phyloP scores from a whole-genome alignment of 2,797 vertebrate species.

The Tadarida brasiliensis region DNA sequence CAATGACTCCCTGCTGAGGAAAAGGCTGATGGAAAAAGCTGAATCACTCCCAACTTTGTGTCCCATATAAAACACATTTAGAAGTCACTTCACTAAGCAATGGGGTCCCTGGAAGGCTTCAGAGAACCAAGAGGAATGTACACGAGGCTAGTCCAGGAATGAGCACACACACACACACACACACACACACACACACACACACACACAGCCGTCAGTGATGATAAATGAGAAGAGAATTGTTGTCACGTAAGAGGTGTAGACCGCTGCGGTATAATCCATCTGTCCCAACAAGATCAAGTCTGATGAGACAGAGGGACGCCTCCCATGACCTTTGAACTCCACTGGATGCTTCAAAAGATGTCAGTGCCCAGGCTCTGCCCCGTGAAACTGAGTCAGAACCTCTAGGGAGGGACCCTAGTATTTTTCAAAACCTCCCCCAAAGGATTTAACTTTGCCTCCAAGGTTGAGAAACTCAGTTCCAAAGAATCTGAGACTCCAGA shows the following conservation, averaged over 20 bases:
- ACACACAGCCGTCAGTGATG: fast-evolving
- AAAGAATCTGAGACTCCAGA: not conserved
- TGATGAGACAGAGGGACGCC: not conserved
- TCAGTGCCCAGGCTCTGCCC: not conserved
- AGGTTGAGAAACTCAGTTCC: not conserved
- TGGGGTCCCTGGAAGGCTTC: not conserved
- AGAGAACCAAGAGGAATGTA: not conserved
- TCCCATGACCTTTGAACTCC: not conserved
- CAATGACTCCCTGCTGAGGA: not conserved
- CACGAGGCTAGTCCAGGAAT: not conserved
- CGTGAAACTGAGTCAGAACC: not conserved
- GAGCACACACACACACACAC: not conserved
- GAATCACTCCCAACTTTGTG: not conserved
- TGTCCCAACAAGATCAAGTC: not conserved
- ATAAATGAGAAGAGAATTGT: not conserved
- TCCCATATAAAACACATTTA: conserved; percentile 2
- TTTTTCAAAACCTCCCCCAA: not conserved
- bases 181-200: not conserved
- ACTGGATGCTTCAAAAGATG: not conserved
- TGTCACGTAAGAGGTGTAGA: not conserved
- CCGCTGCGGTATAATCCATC: not conserved
- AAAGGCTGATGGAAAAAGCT: conserved; percentile 9
- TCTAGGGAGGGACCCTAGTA: not conserved
- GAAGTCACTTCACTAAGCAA: not conserved
- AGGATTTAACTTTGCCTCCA: not conserved